Percentiles rank a stretch among this genome's conserved stretches.
Conservation (phyloP, 1,140 invertebrate genomes). For the Drosophila kohkoa region DNA sequence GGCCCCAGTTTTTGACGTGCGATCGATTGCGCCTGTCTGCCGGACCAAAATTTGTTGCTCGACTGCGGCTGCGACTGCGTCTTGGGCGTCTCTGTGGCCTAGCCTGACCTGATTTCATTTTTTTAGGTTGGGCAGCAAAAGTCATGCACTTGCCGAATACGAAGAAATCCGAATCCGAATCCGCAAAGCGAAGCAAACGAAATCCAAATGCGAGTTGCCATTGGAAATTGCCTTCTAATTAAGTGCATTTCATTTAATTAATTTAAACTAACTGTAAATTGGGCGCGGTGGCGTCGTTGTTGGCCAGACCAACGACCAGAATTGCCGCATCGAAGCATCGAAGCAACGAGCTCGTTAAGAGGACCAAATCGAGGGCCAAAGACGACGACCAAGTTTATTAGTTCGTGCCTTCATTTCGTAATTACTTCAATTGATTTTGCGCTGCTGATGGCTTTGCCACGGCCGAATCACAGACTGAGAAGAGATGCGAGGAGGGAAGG, state of each 20-base stretch:
- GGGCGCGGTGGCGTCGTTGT: slow-evolving; percentile 74
- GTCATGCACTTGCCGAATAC: slow-evolving; percentile 74
- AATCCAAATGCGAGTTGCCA: slow-evolving; percentile 39
- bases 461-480: slow-evolving; percentile 26
- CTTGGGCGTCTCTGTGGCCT: slow-evolving; percentile 37
- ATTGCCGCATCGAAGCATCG: slow-evolving; percentile 28
- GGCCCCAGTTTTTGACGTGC: slow-evolving; percentile 80
- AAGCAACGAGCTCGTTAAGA: slow-evolving; percentile 48
- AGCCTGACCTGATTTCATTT: slow-evolving; percentile 68
- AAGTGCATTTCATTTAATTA: slow-evolving; percentile 83
- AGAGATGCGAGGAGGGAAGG: slow-evolving; percentile 24
- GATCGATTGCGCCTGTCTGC: slow-evolving; percentile 78
- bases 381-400: slow-evolving; percentile 83
- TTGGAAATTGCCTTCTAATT: slow-evolving; percentile 78
- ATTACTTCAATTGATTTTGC: slow-evolving; percentile 83
- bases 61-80: slow-evolving; percentile 26
- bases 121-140: slow-evolving; percentile 72
- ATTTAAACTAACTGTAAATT: slow-evolving; percentile 84
- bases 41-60: slow-evolving; percentile 71
- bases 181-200: slow-evolving; percentile 3
- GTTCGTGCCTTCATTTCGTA: slow-evolving; percentile 83
- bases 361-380: slow-evolving; percentile 60
- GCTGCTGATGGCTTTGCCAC: slow-evolving; percentile 71
- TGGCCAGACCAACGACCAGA: slow-evolving; percentile 24
- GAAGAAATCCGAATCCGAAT: not conserved